Evolutionary conservation across 2,113 vertebrate genomes (phyloP), one percentile per base, ranked within the genome.

Genomic region (Naja naja): DNA sequence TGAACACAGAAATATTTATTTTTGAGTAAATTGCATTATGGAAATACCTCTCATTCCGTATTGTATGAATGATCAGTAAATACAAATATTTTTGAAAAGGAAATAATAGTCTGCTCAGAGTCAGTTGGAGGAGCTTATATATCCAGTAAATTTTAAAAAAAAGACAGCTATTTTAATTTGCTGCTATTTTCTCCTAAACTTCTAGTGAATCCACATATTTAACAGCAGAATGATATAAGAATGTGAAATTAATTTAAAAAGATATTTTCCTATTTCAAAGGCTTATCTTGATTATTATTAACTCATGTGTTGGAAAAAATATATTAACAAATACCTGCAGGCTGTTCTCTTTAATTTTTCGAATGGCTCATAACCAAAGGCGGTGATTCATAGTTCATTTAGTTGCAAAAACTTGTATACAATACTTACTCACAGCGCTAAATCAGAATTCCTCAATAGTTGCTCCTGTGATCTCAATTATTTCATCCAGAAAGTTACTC

Each of bases 301-400:
- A 14, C 69, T 30, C 53, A 23, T 5, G 43, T 0, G 9, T 1
- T 2, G 10, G 54, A 16, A 16, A 89, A 16, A 89, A 52, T 43
- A 52, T 43, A 30, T 1, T 86, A 1, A 0, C 47, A 0, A 16
- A 25, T 87, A 56, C 1, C 49, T 93, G 34, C 22, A 7, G 0
- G 0, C 69, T 39, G 1, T 1, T 93, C 92, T 11, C 14, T 3
- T 9, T 92, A 49, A 54, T 90, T 92, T 92, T 87, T n/a, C 23
- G 89, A 94, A 74, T 81, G 91, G 53, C 93, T 93, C 90, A 88
- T 93, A 95, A 93, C 93, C 90, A 96, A 91, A 88, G 90, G 0
- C 0, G 11, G 3, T 93, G 92, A 94, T 93, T 95, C 91, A 52
- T 0, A 90, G 88, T 93, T 39, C 49, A 89, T 92, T 92, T 64